Evolutionary conservation across 2,888 invertebrate species (phyloP), one percentile per base, ranked within the genome.

Genomic region (Caenorhabditis macrosperma): DNA sequence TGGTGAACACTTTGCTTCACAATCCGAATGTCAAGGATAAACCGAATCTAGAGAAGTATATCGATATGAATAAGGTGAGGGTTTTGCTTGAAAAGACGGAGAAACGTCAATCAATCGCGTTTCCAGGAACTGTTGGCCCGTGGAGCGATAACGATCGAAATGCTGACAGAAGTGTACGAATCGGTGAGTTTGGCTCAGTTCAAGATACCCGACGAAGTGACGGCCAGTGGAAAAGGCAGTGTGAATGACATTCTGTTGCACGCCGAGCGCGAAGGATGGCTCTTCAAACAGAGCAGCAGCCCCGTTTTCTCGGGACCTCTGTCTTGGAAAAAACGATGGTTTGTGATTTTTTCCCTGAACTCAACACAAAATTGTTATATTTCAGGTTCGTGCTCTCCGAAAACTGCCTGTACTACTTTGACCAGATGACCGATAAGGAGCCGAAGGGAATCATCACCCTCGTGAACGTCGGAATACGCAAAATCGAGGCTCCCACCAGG

Each of bases 281-380:
- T 86, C 17, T 85, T 84, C 74, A 86, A 86, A 66, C 86, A 86
- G 74, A 81, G 83, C 67, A 83, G 80, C 54, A 80, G 69, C 30
- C 84, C 85, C 24, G 78, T 86, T 41, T 74, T 86, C 52, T 75
- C 83, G 0, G 85, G 84, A 30, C 82, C 86, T 3, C 76, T 86
- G n/a, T 76, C 84, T 9, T 86, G 86, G 86, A 86, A 86, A 54
- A 66, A 83, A 46, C 52, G 86, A 69, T 86, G 86, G 85, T 85
- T n/a, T n/a, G 35, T 63, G 78, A 26, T 38, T 41, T 48, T 33
- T 46, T 4, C 5, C 41, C 9, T 20, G 12, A 41, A 22, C 5
- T 15, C 6, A 44, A 4, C 24, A 26, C 9, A 26, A 15, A 44
- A 22, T 7, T 10, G 24, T 28, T 38, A 26, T 20, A 22, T 55